These are phyloP conservation scores for Lophius piscatorius DNA, from an alignment of 2,113 vertebrate species.

Conservation along the genomic window DNA sequence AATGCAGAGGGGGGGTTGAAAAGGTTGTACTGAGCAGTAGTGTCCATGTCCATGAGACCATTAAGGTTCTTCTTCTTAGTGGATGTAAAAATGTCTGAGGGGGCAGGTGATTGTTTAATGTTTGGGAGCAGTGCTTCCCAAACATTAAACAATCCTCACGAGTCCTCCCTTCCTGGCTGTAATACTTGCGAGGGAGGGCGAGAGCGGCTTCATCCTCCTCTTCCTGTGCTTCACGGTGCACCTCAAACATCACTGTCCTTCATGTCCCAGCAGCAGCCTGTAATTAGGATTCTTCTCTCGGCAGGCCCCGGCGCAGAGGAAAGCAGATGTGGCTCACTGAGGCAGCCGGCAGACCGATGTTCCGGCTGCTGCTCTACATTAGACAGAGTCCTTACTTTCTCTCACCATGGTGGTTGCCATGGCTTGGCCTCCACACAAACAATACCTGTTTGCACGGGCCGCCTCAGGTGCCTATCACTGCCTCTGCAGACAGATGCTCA, in stretches of 20 bases:
- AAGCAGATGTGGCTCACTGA: conserved; percentile 79
- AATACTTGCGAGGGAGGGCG: too few species aligned
- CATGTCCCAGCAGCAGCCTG: conserved; percentile 73
- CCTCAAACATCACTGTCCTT: conserved; percentile 72
- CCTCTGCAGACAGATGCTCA: background rate
- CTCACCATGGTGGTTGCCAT: conserved; percentile 64
- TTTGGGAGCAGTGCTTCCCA: too few species aligned
- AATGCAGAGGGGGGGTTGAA: too few species aligned
- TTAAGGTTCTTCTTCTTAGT: too few species aligned
- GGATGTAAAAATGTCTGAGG: too few species aligned
- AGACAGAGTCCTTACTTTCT: conserved; percentile 58
- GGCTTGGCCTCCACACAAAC: conserved; percentile 65
- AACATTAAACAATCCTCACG: too few species aligned
- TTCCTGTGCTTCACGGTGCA: conserved; percentile 60
- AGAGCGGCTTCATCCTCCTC: conserved; percentile 54
- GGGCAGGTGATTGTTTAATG: too few species aligned
- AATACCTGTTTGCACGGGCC: conserved; percentile 43
- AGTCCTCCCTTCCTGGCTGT: too few species aligned
- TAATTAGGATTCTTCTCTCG: conserved; percentile 81
- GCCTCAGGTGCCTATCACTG: conserved; percentile 18
- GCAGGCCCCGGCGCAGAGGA: conserved; percentile 68
- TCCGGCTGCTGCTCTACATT: conserved; percentile 75
- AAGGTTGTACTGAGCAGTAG: too few species aligned
- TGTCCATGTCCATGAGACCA: too few species aligned
- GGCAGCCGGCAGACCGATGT: conserved; percentile 69